phyloP scores from a whole-genome alignment of 2,888 invertebrate species.

The Diadegma fenestrale region DNA sequence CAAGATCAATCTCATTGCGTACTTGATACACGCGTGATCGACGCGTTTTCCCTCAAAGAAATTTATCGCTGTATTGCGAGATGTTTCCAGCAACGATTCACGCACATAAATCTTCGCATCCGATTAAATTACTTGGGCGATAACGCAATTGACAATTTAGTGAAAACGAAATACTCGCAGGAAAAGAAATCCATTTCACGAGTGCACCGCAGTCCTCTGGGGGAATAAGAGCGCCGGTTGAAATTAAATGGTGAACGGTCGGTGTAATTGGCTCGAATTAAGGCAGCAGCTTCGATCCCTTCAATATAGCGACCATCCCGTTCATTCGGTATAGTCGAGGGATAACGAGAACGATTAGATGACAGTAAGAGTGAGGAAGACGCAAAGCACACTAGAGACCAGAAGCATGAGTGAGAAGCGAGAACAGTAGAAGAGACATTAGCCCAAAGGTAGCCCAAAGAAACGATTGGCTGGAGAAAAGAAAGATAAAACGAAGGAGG shows the following conservation, averaged over 20 bases:
- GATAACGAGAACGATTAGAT: constrained; percentile 79
- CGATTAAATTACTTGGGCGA: background rate
- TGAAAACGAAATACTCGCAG: constrained; percentile 1
- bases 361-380: constrained; percentile 65
- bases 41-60: constrained; percentile 42
- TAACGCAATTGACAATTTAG: background rate
- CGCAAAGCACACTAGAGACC: constrained; percentile 50
- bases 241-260: constrained; percentile 80
- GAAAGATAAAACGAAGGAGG: constrained; percentile 53
- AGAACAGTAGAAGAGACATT: constrained; percentile 39
- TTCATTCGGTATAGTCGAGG: constrained; percentile 57
- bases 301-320: constrained; percentile 9
- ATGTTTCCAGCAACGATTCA: background rate
- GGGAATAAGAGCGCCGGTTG: background rate
- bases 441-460: background rate
- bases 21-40: too few relatives aligned
- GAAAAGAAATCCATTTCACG: constrained; percentile 18
- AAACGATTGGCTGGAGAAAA: constrained; percentile 35
- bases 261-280: constrained; percentile 80
- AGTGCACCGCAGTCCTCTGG: background rate
- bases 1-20: too few relatives aligned
- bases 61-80: background rate
- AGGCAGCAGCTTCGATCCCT: constrained; percentile 66
- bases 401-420: constrained; percentile 46
- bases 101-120: background rate